Evolutionary conservation across 2,797 vertebrate genomes (phyloP).

Genomic region (Lateolabrax maculatus): DNA sequence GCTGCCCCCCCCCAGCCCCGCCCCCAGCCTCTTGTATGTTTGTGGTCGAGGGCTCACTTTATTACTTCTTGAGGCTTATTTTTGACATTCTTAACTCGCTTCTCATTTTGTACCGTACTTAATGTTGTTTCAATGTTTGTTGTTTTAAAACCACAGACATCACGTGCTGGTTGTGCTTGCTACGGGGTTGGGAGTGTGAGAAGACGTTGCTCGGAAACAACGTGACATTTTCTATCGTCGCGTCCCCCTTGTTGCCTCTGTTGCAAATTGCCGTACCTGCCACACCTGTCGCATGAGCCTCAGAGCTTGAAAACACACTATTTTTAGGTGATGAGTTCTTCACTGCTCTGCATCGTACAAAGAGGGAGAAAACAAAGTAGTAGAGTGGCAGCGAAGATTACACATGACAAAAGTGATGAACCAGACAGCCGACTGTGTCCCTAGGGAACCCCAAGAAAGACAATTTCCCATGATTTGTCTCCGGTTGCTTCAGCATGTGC

Average conservation of each 20-base stretch:
- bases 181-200: too few species aligned
- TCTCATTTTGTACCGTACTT: conserved; percentile 35
- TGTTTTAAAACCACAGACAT: conserved; percentile 40
- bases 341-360: background rate
- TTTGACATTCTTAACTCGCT: conserved; percentile 55
- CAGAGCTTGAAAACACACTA: conserved; percentile 2
- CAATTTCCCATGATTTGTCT: conserved; percentile 61
- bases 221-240: background rate
- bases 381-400: conserved; percentile 34
- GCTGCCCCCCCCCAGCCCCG: background rate
- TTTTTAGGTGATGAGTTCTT: conserved; percentile 15
- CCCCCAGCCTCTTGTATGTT: conserved; percentile 22
- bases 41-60: conserved; percentile 59
- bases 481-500: conserved; percentile 48
- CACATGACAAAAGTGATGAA: conserved; percentile 50
- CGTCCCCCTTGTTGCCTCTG: conserved; percentile 9
- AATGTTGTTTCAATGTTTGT: conserved; percentile 47
- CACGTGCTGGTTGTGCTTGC: background rate
- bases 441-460: conserved; percentile 33
- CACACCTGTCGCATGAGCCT: conserved; percentile 25
- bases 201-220: conserved; percentile 11
- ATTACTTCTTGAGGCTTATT: conserved; percentile 58
- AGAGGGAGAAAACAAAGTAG: conserved; percentile 33
- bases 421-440: conserved; percentile 49
- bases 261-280: conserved; percentile 24